A percentile compares a stretch with the other conserved stretches of the same genome.
Conservation (phyloP, 2,888 invertebrate genomes). For the Drosophila melanosoma region DNA sequence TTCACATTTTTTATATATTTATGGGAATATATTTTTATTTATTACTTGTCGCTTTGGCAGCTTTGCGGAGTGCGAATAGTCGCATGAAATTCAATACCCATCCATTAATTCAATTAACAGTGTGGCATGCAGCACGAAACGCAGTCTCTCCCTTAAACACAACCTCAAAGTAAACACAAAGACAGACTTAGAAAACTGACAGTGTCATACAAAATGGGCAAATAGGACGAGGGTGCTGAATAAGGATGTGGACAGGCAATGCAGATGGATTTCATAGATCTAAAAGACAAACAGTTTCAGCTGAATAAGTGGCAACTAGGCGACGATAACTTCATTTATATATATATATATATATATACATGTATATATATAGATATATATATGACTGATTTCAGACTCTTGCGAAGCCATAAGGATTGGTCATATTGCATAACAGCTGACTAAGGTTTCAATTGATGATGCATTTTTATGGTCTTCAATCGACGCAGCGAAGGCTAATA, state of each 20-base stretch:
- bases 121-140: slow-evolving; percentile 23
- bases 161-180: slow-evolving; percentile 50
- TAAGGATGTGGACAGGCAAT: slow-evolving; percentile 32
- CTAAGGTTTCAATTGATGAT: slow-evolving; percentile 52
- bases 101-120: slow-evolving; percentile 73
- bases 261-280: slow-evolving; percentile 54
- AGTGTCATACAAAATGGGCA: slow-evolving; percentile 35
- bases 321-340: slow-evolving; percentile 3
- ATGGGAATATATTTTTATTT: slow-evolving; percentile 11
- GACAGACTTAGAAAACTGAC: slow-evolving; percentile 30
- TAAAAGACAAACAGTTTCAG: slow-evolving; percentile 52
- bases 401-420: slow-evolving; percentile 26
- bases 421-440: slow-evolving; percentile 45
- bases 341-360: neutral
- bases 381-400: slow-evolving; percentile 27
- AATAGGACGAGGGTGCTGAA: slow-evolving; percentile 16
- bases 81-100: slow-evolving; percentile 58
- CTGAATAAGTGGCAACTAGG: slow-evolving; percentile 17
- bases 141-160: slow-evolving; percentile 30
- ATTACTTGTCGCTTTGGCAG: slow-evolving; percentile 17
- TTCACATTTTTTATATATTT: neutral
- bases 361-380: slow-evolving; percentile 3
- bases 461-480: slow-evolving; percentile 11
- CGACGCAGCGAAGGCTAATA: slow-evolving; percentile 32
- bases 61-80: slow-evolving; percentile 15